Evolutionary conservation across 2,888 invertebrate genomes (phyloP), one percentile per base, ranked within the genome.

Genomic region (Heliothis peltigera): DNA sequence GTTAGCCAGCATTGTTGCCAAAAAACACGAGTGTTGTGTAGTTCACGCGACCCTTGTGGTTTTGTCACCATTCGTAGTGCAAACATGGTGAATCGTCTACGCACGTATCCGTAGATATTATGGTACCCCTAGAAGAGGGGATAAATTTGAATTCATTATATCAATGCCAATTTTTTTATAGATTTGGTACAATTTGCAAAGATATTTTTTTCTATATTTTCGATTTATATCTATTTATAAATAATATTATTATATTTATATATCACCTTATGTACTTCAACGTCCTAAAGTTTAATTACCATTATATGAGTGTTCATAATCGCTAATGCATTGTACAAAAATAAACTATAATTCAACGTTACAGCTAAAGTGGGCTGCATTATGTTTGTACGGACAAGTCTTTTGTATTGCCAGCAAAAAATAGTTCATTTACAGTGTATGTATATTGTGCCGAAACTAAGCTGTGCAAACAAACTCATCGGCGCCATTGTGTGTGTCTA

Each of bases 401-500:
- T 39, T 63, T 61, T 62, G 71, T 69, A 10, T 19, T 43, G 47
- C 15, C 55, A 35, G 52, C 55, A 80, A 77, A 70, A 71, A 67
- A 54, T 57, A 60, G n/a, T 57, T 63, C 54, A 65, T 79, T 76
- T 69, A 52, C 58, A 18, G 53, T 49, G 32, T 17, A 28, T 17
- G 10, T 62, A 58, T 62, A 70, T 69, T 74, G 70, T 75, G 61
- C 58, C 58, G 46, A 78, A 77, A 79, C 69, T 78, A 79, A 81
- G 70, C 80, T 82, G 80, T 75, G 49, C 57, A 82, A 81, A 83
- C 62, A 81, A 62, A 68, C 46, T 64, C 66, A 79, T 67, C 67
- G 46, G 51, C 51, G 67, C 57, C 51, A 73, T 76, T 82, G 71
- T 78, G 35, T 64, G 58, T 47, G 46, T 18, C 55, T 70, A 56